Evolutionary conservation across 2,888 invertebrate genomes (phyloP).

Genomic region (Rutpela maculata): DNA sequence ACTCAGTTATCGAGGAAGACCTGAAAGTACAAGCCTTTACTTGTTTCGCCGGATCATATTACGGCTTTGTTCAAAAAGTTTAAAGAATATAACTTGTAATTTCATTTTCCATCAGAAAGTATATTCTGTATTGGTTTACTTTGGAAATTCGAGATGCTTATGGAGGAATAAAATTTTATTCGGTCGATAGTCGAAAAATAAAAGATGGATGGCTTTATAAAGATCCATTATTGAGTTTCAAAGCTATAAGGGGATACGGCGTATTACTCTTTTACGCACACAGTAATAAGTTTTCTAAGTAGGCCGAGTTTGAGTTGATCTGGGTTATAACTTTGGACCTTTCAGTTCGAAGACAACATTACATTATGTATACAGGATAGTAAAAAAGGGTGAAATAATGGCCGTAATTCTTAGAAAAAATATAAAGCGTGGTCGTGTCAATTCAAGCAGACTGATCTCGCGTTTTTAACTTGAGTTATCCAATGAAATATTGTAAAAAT

Average conservation of each 20-base stretch:
- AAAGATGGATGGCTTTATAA: conserved; percentile 28
- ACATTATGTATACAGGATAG: background rate
- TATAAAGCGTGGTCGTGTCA: too few species aligned
- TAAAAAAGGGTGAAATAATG: background rate
- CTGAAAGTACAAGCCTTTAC: background rate
- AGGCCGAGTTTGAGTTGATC: background rate
- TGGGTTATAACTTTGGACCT: background rate
- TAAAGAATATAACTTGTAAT: conserved; percentile 21
- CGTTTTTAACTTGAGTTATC: too few species aligned
- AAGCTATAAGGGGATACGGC: background rate
- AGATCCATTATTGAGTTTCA: conserved; percentile 25
- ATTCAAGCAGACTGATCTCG: too few species aligned
- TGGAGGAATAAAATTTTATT: conserved; percentile 16
- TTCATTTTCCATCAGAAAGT: conserved; percentile 5
- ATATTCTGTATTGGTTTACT: conserved; percentile 9
- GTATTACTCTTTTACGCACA: background rate
- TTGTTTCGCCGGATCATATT: conserved; percentile 6
- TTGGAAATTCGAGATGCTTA: conserved; percentile 25
- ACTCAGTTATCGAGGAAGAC: too few species aligned
- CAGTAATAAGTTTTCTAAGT: background rate
- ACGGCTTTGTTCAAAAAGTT: conserved; percentile 13
- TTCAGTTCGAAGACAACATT: background rate
- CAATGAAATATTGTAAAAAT: too few species aligned
- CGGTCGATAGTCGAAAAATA: conserved; percentile 14
- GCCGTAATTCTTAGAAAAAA: too few species aligned